A percentile compares a stretch with the other conserved stretches of the same genome.
Evolutionary conservation across 1,140 invertebrate species (phyloP).

Genomic region (Marisa cornuarietis): DNA sequence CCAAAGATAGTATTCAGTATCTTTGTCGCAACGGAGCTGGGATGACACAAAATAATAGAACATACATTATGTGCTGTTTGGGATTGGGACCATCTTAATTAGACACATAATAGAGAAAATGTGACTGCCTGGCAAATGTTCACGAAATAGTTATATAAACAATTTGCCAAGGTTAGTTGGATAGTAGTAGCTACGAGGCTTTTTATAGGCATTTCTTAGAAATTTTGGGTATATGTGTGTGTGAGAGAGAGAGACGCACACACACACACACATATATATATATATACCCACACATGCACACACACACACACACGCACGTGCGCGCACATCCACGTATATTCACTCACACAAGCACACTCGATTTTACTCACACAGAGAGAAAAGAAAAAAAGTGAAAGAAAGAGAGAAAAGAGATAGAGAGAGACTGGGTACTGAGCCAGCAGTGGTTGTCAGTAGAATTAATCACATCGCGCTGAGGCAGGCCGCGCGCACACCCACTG

Average conservation of each 20-base stretch:
- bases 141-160: background rate
- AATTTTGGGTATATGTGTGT: no score
- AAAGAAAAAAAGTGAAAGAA: background rate
- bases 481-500: no score
- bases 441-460: no score
- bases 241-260: background rate
- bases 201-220: background rate
- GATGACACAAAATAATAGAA: no score
- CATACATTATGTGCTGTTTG: no score
- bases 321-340: background rate
- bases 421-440: background rate
- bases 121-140: no score
- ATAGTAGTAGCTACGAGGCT: background rate
- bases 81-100: no score
- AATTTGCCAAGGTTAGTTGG: background rate
- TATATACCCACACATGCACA: background rate
- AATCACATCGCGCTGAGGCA: no score
- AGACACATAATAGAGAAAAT: no score
- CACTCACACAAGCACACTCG: background rate
- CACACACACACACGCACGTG: background rate
- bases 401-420: constrained; percentile 7
- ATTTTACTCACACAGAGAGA: background rate
- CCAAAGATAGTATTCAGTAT: no score
- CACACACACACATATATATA: constrained; percentile 1
- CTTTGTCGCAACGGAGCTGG: no score